Evolutionary conservation across 2,797 vertebrate genomes (phyloP).

Genomic region (Acrossocheilus wenchowensis): DNA sequence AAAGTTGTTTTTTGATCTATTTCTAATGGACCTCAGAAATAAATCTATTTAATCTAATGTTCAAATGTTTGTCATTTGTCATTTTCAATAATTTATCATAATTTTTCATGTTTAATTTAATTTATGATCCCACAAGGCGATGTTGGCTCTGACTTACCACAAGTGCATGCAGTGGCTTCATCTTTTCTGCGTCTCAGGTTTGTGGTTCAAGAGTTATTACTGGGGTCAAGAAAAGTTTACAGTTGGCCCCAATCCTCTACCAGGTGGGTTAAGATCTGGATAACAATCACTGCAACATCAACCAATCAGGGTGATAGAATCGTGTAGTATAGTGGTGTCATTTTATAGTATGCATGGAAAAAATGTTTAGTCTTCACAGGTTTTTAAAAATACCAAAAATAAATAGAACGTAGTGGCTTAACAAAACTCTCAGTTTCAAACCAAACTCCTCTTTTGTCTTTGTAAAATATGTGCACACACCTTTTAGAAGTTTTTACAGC

Average conservation of each 20-base stretch:
- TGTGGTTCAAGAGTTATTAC: neutral
- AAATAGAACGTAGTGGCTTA: too few relatives aligned
- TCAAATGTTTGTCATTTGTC: neutral
- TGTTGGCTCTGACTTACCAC: neutral
- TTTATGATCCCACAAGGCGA: neutral
- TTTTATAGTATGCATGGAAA: neutral
- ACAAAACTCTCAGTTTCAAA: neutral
- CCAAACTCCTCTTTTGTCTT: neutral
- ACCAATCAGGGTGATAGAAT: neutral
- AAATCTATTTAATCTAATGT: neutral
- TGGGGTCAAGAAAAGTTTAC: neutral
- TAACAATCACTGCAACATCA: neutral
- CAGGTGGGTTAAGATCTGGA: neutral
- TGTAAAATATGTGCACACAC: neutral
- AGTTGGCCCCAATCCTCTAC: neutral
- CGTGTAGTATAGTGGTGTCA: neutral
- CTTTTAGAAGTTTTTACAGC: neutral
- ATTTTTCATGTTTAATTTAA: neutral
- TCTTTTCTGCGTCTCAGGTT: neutral
- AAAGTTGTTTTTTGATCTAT: neutral
- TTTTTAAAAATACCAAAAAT: neutral
- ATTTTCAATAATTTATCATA: too few relatives aligned
- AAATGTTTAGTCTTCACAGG: neutral
- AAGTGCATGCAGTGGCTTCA: neutral
- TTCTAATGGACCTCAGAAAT: neutral